phyloP scores from a whole-genome alignment of 2,797 vertebrate species.

The Novumbra hubbsi region DNA sequence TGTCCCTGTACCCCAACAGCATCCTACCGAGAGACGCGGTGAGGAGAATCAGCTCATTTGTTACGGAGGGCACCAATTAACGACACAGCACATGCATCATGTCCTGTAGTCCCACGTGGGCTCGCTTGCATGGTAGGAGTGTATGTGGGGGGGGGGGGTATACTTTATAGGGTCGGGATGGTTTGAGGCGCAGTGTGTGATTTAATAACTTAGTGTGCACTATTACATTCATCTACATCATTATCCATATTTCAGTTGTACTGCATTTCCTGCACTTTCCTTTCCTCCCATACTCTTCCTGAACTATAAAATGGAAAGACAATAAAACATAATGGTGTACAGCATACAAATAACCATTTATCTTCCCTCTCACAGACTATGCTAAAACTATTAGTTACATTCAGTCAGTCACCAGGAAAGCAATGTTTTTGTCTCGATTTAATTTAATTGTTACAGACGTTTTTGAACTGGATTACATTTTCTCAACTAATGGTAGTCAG shows the following conservation, averaged over 20 bases:
- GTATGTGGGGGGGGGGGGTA: conserved; percentile 16
- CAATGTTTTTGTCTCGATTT: background rate
- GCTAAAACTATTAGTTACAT: background rate
- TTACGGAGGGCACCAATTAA: conserved; percentile 62
- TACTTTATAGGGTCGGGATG: background rate
- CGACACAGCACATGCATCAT: conserved; percentile 62
- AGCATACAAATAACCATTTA: background rate
- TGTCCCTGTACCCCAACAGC: conserved; percentile 27
- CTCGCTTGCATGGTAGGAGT: conserved; percentile 50
- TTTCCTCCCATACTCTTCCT: background rate
- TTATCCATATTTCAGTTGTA: background rate
- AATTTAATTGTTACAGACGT: background rate
- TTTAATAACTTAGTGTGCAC: background rate
- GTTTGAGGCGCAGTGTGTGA: background rate
- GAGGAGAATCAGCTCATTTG: conserved; percentile 70
- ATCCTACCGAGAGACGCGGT: conserved; percentile 49
- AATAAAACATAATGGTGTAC: background rate
- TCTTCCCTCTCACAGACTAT: background rate
- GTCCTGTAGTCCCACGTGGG: conserved; percentile 36
- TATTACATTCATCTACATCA: background rate
- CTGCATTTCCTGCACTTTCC: background rate
- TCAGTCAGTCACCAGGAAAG: background rate
- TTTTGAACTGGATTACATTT: background rate
- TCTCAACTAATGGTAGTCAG: background rate
- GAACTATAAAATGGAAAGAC: background rate